Evolutionary conservation across 2,113 vertebrate species (phyloP).

Genomic region (Murina feae): DNA sequence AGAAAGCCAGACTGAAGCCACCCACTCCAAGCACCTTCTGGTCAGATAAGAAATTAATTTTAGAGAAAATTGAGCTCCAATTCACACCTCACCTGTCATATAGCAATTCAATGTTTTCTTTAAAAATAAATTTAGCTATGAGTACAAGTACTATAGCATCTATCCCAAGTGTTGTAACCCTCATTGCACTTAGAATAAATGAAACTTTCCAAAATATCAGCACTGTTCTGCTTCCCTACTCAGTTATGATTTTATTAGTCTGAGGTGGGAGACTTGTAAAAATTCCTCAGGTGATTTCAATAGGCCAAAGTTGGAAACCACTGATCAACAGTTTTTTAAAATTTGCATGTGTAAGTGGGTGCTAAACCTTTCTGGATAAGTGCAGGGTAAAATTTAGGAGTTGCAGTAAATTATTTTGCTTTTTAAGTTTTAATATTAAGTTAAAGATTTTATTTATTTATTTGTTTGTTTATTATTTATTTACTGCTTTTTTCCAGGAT

Average conservation of each 20-base stretch:
- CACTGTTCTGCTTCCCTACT: not conserved
- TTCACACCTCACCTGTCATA: not conserved
- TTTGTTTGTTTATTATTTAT: not conserved
- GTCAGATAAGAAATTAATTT: not conserved
- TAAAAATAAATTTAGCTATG: not conserved
- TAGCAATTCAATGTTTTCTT: not conserved
- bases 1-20: not conserved
- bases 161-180: not conserved
- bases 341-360: not conserved
- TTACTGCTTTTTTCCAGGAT: not conserved
- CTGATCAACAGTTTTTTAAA: not conserved
- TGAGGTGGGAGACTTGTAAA: not conserved
- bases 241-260: not conserved
- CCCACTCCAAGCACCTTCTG: not conserved
- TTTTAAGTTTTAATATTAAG: not conserved
- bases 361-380: not conserved
- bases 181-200: not conserved
- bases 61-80: not conserved
- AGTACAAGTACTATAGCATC: not conserved
- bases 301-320: not conserved
- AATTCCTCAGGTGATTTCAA: not conserved
- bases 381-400: not conserved
- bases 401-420: slow-evolving; percentile 2
- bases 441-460: not conserved
- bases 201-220: not conserved